A percentile compares a stretch with the other conserved stretches of the same genome.
phyloP scores from a whole-genome alignment of 2,797 vertebrate species.

The Mus minutoides region DNA sequence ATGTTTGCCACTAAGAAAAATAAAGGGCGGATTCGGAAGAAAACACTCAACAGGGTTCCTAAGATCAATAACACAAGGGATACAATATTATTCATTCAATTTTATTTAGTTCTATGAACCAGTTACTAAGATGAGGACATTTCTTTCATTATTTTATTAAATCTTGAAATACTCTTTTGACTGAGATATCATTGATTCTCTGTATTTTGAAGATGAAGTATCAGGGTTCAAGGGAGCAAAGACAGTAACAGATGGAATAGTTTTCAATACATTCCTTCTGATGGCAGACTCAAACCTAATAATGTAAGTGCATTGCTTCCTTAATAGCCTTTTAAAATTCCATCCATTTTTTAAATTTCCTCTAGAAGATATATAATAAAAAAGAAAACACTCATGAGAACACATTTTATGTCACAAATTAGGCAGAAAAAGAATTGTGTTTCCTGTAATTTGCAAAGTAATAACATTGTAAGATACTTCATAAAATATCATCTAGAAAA shows the following conservation, averaged over 20 bases:
- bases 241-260: constrained; percentile 21
- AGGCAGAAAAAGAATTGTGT: neutral
- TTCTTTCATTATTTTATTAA: constrained; percentile 43
- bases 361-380: constrained; percentile 38
- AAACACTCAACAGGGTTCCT: constrained; percentile 15
- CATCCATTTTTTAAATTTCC: constrained; percentile 42
- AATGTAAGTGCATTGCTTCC: neutral
- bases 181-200: constrained; percentile 17
- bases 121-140: constrained; percentile 28
- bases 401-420: constrained; percentile 47
- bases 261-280: constrained; percentile 56
- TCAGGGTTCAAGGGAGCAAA: constrained; percentile 18
- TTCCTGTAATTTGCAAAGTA: neutral
- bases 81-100: constrained; percentile 17
- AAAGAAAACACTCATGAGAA: constrained; percentile 35
- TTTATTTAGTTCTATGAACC: neutral
- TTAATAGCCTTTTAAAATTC: constrained; percentile 38
- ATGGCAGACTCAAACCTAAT: constrained; percentile 43
- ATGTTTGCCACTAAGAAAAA: neutral
- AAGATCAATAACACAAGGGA: constrained; percentile 28
- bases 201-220: constrained; percentile 28
- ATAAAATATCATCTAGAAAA: constrained; percentile 22
- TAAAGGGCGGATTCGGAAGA: neutral
- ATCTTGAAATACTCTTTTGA: neutral
- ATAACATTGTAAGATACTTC: neutral